phyloP scores from a whole-genome alignment of 2,888 invertebrate genomes.

The Ochropleura plecta region DNA sequence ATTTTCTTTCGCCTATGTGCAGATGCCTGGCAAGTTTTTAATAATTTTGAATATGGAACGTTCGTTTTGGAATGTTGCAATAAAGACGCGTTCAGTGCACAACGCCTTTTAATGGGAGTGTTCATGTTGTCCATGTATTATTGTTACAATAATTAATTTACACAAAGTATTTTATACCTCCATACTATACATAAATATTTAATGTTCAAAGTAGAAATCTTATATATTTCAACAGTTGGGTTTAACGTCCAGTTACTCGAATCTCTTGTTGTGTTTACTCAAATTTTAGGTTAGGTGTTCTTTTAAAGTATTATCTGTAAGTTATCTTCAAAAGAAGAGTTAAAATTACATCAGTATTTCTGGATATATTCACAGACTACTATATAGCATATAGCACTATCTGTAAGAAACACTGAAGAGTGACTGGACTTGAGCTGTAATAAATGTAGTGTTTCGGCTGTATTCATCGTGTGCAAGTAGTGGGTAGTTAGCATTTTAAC shows the following conservation, averaged over 20 bases:
- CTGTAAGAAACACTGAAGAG: slow-evolving; percentile 27
- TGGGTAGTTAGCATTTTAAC: slow-evolving; percentile 67
- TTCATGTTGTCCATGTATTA: slow-evolving; percentile 64
- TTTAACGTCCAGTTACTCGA: slow-evolving; percentile 66
- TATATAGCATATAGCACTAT: background rate
- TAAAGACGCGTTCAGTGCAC: slow-evolving; percentile 62
- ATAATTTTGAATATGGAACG: slow-evolving; percentile 38
- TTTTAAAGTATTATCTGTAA: slow-evolving; percentile 44
- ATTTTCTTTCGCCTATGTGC: background rate
- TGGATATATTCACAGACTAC: slow-evolving; percentile 11
- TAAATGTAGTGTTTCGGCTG: slow-evolving; percentile 68
- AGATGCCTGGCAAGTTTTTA: slow-evolving; percentile 9
- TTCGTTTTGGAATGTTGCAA: slow-evolving; percentile 62
- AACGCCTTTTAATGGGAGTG: slow-evolving; percentile 66
- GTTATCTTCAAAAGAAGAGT: background rate
- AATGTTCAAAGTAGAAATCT: slow-evolving; percentile 59
- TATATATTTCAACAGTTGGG: slow-evolving; percentile 45
- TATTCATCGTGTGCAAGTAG: slow-evolving; percentile 72
- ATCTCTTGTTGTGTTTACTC: slow-evolving; percentile 47
- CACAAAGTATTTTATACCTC: slow-evolving; percentile 70
- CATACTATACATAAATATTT: slow-evolving; percentile 55
- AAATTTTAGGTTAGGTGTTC: slow-evolving; percentile 32
- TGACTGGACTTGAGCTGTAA: slow-evolving; percentile 62
- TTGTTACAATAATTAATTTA: slow-evolving; percentile 64
- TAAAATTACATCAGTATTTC: slow-evolving; percentile 32